Evolutionary conservation across 2,113 vertebrate species (phyloP).

Genomic region (Theristicus caerulescens): DNA sequence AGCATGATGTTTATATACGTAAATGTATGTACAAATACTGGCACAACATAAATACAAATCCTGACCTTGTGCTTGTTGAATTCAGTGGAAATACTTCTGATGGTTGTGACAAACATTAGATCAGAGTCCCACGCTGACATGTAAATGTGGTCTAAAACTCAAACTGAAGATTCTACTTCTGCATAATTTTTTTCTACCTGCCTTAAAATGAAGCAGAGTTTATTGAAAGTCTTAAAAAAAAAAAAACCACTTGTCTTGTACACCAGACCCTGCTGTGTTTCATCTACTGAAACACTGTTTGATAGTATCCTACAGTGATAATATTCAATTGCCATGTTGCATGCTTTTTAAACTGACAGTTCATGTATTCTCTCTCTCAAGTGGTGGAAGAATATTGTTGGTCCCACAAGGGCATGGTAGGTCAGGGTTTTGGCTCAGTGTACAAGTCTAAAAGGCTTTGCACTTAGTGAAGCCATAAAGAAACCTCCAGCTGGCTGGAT

Average conservation of each 20-base stretch:
- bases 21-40: neutral
- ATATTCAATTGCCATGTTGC: neutral
- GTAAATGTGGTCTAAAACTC: neutral
- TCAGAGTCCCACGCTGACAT: neutral
- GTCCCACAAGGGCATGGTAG: neutral
- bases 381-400: neutral
- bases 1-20: neutral
- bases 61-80: neutral
- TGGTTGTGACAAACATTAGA: neutral
- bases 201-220: neutral
- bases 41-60: neutral
- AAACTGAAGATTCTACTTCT: neutral
- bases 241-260: neutral
- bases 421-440: slow-evolving; percentile 12
- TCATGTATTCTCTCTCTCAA: neutral
- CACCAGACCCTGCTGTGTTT: neutral
- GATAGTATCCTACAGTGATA: neutral
- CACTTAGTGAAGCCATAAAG: slow-evolving; percentile 7
- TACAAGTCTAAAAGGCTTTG: neutral
- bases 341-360: neutral
- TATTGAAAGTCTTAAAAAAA: neutral
- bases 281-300: neutral
- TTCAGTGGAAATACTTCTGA: neutral
- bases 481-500: slow-evolving; percentile 26
- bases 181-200: neutral